Base-by-base conservation (phyloP, 2,113 vertebrate genomes). In the Agapornis roseicollis region DNA sequence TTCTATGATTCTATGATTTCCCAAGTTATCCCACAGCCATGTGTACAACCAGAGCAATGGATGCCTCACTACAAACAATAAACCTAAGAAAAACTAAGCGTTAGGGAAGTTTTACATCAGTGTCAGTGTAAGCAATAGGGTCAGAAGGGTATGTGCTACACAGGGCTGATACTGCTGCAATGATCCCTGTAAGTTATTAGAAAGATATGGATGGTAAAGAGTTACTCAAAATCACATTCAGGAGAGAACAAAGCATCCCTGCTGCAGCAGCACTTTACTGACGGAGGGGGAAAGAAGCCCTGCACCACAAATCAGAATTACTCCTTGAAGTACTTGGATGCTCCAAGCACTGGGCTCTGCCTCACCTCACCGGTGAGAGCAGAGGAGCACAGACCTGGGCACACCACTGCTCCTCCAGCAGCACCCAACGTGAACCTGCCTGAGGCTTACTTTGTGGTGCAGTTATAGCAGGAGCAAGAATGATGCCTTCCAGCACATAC, bases 1-100 rank as follows among this genome's bases (percentile, higher is more conserved):
- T 44, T 44, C 42, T 44, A 17, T 17, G 15, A 44, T 44, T 82
- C n/a, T n/a, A n/a, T n/a, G n/a, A n/a, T n/a, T 66, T 23, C 46
- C 53, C 68, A 60, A 14, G 35, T n/a, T 53, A 35, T n/a, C 35
- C 49, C 73, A 24, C n/a, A 87, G 50, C 33, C 29, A 8, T 1
- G 0, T 3, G 17, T 71, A 50, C 0, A 1, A 58, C 64, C 35
- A 91, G 14, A 76, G 80, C 2, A 2, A 39, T 2, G 19, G 61
- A 71, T 39, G 20, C 18, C 39, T 72, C n/a, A 4, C 20, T 28
- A 11, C 33, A 29, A 74, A 28, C 39, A 80, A 13, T 6, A 79
- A 71, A 42, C 8, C 15, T 9, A 46, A 74, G 44, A 14, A 52
- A 76, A 71, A n/a, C 2, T 23, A 8, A 5, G 28, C 3, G 0